These are phyloP conservation scores for Zelleria hepariella DNA, from an alignment of 2,888 invertebrate genomes.

Conservation along the genomic window DNA sequence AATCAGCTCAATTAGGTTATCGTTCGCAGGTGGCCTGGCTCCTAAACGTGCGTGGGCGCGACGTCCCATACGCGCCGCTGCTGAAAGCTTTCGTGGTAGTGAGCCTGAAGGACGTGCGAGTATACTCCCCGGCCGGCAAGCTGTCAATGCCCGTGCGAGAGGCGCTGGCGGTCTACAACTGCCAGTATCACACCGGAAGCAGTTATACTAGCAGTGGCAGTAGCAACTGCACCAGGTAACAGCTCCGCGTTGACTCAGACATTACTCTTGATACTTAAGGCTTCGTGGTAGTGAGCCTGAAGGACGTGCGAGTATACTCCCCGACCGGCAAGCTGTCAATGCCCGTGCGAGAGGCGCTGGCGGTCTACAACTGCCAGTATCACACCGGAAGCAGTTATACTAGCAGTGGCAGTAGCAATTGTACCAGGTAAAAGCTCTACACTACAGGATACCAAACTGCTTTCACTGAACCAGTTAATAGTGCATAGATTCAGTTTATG, in stretches of 20 bases:
- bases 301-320: constrained; percentile 78
- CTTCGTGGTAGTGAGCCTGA: constrained; percentile 78
- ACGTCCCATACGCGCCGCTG: constrained; percentile 86
- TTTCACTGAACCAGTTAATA: no score
- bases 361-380: constrained; percentile 58
- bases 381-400: constrained; percentile 43
- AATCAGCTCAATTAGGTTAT: no score
- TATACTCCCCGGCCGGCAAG: constrained; percentile 80
- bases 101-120: constrained; percentile 74
- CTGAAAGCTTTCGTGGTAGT: constrained; percentile 82
- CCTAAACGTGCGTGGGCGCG: constrained; percentile 88
- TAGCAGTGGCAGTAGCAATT: constrained; percentile 74
- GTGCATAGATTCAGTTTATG: no score
- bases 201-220: constrained; percentile 73
- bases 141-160: constrained; percentile 69
- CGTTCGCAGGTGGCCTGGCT: constrained; percentile 77
- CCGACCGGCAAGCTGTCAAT: constrained; percentile 76
- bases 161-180: constrained; percentile 69
- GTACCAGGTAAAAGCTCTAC: constrained; percentile 48
- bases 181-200: background rate
- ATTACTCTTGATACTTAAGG: no score
- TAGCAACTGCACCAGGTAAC: constrained; percentile 66
- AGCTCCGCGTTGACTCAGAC: no score
- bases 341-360: constrained; percentile 63
- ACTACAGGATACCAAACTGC: no score